Evolutionary conservation across 2,113 vertebrate genomes (phyloP).

Genomic region (Tachysurus vachellii): DNA sequence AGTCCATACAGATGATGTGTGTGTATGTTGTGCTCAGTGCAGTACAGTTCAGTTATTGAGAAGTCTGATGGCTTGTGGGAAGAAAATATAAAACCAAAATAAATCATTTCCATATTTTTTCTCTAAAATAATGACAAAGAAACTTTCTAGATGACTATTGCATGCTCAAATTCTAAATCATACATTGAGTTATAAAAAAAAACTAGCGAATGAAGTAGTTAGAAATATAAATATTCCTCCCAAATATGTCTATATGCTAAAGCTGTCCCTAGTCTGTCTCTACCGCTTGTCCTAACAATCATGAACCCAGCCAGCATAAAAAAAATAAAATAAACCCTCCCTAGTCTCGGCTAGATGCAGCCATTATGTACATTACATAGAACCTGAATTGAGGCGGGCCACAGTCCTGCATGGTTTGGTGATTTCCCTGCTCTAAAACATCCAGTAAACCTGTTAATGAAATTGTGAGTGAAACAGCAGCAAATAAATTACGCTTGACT

Average conservation of each 20-base stretch:
- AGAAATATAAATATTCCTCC: not conserved
- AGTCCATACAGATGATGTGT: too few relatives aligned
- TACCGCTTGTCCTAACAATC: not conserved
- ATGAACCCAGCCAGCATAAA: not conserved
- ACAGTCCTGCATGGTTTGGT: not conserved
- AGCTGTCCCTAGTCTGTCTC: not conserved
- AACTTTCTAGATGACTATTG: not conserved
- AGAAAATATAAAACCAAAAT: not conserved
- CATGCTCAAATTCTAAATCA: not conserved
- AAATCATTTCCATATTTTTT: not conserved
- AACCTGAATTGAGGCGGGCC: not conserved
- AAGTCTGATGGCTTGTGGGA: too few relatives aligned
- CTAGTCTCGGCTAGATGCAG: slow-evolving; percentile 62
- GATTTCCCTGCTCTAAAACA: not conserved
- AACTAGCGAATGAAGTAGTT: not conserved
- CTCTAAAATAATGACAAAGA: not conserved
- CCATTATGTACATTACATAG: slow-evolving; percentile 69
- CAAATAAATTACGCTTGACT: not conserved
- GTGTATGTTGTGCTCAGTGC: too few relatives aligned
- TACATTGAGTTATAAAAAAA: not conserved
- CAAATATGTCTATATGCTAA: not conserved
- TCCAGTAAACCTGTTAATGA: not conserved
- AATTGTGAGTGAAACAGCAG: not conserved
- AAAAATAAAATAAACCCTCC: too few relatives aligned
- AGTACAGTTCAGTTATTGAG: too few relatives aligned